Percentiles rank a stretch among this genome's conserved stretches.
These are phyloP conservation scores for Chloroceryle amazona DNA, from an alignment of 2,797 vertebrate species.

Conservation along the genomic window DNA sequence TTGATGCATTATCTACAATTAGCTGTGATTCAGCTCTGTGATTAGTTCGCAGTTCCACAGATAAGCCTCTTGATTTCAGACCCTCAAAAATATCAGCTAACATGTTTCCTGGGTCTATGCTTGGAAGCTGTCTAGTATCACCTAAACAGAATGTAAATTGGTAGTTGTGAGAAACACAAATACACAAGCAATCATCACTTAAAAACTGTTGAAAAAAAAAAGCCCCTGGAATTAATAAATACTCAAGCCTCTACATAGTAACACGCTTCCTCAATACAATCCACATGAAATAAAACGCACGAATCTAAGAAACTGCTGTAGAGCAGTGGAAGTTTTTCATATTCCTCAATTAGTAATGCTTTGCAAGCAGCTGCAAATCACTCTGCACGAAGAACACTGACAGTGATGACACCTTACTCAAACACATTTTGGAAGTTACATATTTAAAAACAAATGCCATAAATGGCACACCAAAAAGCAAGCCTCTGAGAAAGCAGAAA, in stretches of 20 bases:
- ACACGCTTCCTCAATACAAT: neutral
- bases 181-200: neutral
- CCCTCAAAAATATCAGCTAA: constrained; percentile 84
- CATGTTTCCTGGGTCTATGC: constrained; percentile 88
- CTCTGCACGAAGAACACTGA: neutral
- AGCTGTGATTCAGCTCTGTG: constrained; percentile 87
- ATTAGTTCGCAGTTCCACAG: constrained; percentile 86
- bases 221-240: neutral
- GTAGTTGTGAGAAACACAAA: neutral
- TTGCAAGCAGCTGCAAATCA: neutral
- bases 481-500: neutral
- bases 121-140: constrained; percentile 88
- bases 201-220: neutral
- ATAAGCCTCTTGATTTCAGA: constrained; percentile 77
- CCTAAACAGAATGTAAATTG: constrained; percentile 69
- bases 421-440: neutral
- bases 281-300: neutral
- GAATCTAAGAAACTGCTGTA: neutral
- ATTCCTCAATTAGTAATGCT: neutral
- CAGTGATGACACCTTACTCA: neutral
- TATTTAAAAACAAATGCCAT: neutral
- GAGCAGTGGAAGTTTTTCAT: neutral
- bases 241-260: neutral
- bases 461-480: neutral
- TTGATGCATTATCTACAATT: constrained; percentile 86